Evolutionary conservation across 2,888 invertebrate genomes (phyloP).

Genomic region (Hoplodrina blanda): DNA sequence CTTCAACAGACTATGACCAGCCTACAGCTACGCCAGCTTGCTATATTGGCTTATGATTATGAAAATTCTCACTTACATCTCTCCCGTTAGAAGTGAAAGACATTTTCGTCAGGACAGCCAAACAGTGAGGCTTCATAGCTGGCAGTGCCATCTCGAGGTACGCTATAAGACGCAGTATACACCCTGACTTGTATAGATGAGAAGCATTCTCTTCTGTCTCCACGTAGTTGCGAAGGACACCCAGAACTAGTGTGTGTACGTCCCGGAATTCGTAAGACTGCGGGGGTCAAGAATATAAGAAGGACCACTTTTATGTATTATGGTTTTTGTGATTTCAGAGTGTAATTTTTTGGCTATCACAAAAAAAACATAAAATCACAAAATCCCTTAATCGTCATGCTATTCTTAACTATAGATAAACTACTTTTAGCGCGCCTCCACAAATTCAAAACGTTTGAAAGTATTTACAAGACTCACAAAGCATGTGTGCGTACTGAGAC

Average conservation of each 20-base stretch:
- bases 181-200: conserved; percentile 84
- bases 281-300: background rate
- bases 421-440: no score
- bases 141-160: conserved; percentile 86
- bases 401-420: no score
- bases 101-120: conserved; percentile 86
- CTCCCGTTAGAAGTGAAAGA: conserved; percentile 83
- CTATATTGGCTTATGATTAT: background rate
- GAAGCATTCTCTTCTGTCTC: conserved; percentile 84
- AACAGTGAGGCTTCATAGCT: conserved; percentile 84
- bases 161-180: conserved; percentile 82
- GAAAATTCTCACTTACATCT: conserved; percentile 73
- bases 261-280: conserved; percentile 88
- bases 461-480: no score
- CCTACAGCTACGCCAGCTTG: no score
- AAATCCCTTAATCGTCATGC: no score
- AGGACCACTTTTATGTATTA: background rate
- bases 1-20: no score
- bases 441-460: no score
- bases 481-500: no score
- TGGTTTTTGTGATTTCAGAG: no score
- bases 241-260: conserved; percentile 82
- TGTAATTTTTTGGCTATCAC: no score
- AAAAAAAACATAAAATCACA: no score
- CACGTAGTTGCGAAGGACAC: conserved; percentile 83